These are phyloP conservation scores for Diloba caeruleocephala DNA, from an alignment of 2,888 invertebrate species.

Conservation along the genomic window DNA sequence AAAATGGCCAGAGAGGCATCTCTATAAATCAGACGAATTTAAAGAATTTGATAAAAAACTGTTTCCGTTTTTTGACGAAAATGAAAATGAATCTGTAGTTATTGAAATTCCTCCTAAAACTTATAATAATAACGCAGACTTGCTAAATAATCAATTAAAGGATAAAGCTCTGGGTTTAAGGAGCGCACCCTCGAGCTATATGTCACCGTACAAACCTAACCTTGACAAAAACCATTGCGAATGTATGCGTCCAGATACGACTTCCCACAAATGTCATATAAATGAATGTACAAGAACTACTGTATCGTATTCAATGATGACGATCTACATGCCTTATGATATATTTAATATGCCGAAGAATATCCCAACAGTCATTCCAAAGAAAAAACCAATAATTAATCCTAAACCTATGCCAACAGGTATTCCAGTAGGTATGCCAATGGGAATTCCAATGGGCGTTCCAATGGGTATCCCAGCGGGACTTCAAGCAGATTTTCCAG, in stretches of 20 bases:
- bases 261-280: background rate
- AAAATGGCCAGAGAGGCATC: conserved; percentile 70
- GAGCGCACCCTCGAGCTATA: conserved; percentile 54
- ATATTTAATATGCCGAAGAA: conserved; percentile 8
- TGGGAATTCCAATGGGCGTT: conserved; percentile 15
- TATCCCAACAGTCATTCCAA: background rate
- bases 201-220: conserved; percentile 15
- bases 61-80: conserved; percentile 13
- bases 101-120: conserved; percentile 6
- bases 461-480: conserved; percentile 21
- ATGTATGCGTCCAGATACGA: conserved; percentile 11
- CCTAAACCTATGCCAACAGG: background rate
- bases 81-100: conserved; percentile 9
- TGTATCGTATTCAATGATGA: conserved; percentile 22
- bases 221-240: conserved; percentile 14
- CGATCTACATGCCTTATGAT: conserved; percentile 34
- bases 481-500: conserved; percentile 3
- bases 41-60: conserved; percentile 29
- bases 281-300: conserved; percentile 28
- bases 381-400: no score
- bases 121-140: conserved; percentile 6
- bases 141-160: conserved; percentile 39
- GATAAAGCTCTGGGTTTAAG: conserved; percentile 72
- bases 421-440: conserved; percentile 11
- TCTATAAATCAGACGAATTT: conserved; percentile 44